Evolutionary conservation across 2,797 vertebrate species (phyloP).

Genomic region (Clamator glandarius): DNA sequence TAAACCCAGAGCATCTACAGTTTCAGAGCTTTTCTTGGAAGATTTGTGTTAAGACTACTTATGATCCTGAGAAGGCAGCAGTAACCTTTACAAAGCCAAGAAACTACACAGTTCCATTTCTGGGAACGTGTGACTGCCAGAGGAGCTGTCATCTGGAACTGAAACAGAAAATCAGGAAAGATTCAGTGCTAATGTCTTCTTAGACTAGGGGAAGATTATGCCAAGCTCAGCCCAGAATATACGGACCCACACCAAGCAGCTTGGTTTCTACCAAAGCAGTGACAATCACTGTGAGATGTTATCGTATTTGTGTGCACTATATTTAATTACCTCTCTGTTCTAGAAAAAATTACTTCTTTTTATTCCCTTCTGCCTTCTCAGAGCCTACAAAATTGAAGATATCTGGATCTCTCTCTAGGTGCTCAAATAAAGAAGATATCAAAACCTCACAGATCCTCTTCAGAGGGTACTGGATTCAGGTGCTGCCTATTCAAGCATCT

Average conservation of each 20-base stretch:
- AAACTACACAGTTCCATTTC: background rate
- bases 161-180: constrained; percentile 15
- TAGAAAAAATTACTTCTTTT: no score
- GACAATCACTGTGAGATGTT: background rate
- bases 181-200: constrained; percentile 4
- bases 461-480: background rate
- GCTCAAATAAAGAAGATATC: background rate
- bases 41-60: background rate
- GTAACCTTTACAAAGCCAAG: constrained; percentile 20
- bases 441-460: background rate
- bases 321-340: background rate
- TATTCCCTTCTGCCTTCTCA: background rate
- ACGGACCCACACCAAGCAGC: background rate
- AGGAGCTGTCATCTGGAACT: constrained; percentile 8
- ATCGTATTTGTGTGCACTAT: background rate
- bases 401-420: background rate
- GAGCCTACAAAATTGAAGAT: background rate
- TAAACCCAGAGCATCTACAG: background rate
- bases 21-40: background rate
- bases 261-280: background rate
- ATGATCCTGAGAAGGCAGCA: constrained; percentile 21
- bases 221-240: background rate
- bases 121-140: background rate
- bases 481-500: background rate
- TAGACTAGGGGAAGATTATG: background rate